These are phyloP conservation scores for Trachythela sp. DNA, from an alignment of 64 coral and sea anemone species.

Conservation along the genomic window DNA sequence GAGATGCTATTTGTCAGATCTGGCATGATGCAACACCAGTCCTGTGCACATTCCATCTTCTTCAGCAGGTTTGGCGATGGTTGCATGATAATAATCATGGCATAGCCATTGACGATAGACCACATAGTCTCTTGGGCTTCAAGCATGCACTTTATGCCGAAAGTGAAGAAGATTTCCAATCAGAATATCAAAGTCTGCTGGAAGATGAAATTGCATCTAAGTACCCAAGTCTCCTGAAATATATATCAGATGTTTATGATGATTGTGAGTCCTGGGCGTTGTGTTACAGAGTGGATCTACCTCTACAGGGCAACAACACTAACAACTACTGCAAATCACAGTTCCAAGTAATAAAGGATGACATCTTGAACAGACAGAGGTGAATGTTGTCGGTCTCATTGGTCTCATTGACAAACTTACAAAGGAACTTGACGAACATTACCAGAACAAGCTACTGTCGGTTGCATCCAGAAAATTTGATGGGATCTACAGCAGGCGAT, in stretches of 20 bases:
- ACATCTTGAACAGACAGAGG: not conserved
- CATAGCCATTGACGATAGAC: not conserved
- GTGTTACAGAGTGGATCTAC: not conserved
- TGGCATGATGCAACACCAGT: not conserved
- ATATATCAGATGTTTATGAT: not conserved
- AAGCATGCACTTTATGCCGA: conserved; percentile 1
- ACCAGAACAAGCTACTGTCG: not conserved
- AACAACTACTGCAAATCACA: not conserved
- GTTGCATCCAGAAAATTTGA: not conserved
- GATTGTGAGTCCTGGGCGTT: not conserved
- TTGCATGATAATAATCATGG: not conserved
- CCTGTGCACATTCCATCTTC: not conserved
- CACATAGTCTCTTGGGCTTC: not conserved
- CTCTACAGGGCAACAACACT: not conserved
- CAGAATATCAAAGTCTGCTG: not conserved
- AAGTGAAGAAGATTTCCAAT: too few relatives aligned
- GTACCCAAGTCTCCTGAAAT: not conserved
- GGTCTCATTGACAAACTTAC: conserved; percentile 8
- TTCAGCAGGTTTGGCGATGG: not conserved
- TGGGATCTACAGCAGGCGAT: not conserved
- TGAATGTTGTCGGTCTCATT: not conserved
- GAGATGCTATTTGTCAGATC: too few relatives aligned
- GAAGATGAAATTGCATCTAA: conserved; percentile 2
- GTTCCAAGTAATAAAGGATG: conserved; percentile 9
- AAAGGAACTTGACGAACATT: too few relatives aligned